Conservation (phyloP, 2,797 vertebrate genomes). For the Erethizon dorsatum region DNA sequence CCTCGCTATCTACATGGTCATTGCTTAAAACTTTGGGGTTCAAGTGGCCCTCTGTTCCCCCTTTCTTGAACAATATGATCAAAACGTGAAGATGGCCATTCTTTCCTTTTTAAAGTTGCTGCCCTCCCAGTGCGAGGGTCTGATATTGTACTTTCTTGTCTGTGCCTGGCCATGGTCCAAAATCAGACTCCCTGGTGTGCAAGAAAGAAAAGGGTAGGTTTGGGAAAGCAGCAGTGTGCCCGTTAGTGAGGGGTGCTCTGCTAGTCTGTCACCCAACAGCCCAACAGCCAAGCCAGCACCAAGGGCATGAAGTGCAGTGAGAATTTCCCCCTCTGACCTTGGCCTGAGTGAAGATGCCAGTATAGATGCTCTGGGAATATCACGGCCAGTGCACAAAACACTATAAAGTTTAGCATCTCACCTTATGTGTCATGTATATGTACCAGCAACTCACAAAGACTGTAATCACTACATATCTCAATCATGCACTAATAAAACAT, state of each 20-base stretch:
- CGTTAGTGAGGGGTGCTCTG: neutral
- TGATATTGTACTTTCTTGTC: neutral
- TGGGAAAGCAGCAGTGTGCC: accelerated
- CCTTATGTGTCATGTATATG: neutral
- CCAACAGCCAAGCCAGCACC: accelerated
- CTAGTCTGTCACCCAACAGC: neutral
- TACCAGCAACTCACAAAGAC: neutral
- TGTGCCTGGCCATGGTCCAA: neutral
- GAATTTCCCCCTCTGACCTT: neutral
- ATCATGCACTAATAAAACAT: neutral
- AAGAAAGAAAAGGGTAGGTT: neutral
- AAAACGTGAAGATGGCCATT: accelerated
- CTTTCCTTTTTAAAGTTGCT: neutral
- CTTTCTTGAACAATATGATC: neutral
- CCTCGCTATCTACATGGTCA: accelerated
- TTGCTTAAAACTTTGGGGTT: too few species aligned
- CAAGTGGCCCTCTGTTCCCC: accelerated
- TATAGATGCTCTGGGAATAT: neutral
- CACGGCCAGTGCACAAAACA: neutral
- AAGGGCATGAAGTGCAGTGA: accelerated
- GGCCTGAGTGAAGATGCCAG: accelerated
- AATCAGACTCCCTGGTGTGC: neutral
- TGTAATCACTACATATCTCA: neutral
- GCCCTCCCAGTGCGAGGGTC: neutral
- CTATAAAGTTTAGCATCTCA: neutral